phyloP scores from a whole-genome alignment of 2,113 vertebrate genomes.

The Paralichthys olivaceus region DNA sequence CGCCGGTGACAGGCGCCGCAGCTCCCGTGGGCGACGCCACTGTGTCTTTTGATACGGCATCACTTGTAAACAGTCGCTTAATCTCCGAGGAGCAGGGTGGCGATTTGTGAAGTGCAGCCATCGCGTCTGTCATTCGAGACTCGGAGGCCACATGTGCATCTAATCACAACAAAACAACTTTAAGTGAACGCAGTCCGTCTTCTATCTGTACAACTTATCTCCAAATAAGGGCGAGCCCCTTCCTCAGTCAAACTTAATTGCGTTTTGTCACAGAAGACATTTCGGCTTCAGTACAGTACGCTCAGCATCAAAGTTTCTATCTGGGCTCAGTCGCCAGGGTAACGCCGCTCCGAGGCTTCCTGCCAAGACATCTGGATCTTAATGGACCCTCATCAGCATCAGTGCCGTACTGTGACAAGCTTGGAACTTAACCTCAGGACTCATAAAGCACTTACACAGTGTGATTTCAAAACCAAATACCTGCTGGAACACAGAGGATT shows the following conservation, averaged over 20 bases:
- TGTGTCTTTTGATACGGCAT: conserved; percentile 50
- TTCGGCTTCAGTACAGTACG: neutral
- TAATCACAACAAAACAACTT: conserved; percentile 36
- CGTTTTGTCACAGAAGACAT: conserved; percentile 1
- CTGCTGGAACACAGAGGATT: neutral
- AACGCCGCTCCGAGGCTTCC: conserved; percentile 27
- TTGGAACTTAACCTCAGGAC: conserved; percentile 33
- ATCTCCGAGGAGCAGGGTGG: conserved; percentile 53
- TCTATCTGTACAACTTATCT: neutral
- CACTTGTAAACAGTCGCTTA: conserved; percentile 54
- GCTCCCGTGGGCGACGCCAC: conserved; percentile 43
- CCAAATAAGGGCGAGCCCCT: conserved; percentile 22
- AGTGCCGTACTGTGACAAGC: conserved; percentile 42
- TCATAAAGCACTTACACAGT: conserved; percentile 9
- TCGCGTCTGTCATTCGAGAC: conserved; percentile 37
- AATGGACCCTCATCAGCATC: conserved; percentile 63
- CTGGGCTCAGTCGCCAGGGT: conserved; percentile 29
- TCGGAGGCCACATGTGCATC: conserved; percentile 12
- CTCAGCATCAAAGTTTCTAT: conserved; percentile 28
- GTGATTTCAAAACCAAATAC: conserved; percentile 18
- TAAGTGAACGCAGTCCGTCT: conserved; percentile 22
- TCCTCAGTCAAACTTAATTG: conserved; percentile 24
- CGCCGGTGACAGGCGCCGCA: conserved; percentile 35
- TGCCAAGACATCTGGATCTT: conserved; percentile 68
- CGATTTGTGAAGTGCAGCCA: conserved; percentile 51